Conservation (phyloP, 2,797 vertebrate genomes). For the Gouania willdenowi region DNA sequence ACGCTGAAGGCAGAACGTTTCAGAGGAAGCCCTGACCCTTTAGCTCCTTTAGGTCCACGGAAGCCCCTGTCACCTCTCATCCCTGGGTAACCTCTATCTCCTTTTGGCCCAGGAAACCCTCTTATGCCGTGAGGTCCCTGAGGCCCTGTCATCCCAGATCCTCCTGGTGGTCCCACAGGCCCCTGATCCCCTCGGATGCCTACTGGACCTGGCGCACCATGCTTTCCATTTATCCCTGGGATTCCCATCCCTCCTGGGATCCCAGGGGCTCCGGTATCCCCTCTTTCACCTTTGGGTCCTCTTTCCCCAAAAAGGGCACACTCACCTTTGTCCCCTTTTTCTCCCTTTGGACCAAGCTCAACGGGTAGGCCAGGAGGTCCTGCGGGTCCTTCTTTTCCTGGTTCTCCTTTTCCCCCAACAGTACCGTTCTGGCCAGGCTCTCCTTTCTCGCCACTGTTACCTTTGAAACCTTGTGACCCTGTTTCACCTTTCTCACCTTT, state of each 20-base stretch:
- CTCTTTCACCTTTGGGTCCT: constrained; percentile 82
- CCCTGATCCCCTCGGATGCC: constrained; percentile 83
- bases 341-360: constrained; percentile 83
- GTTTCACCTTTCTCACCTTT: constrained; percentile 86
- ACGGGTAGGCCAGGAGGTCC: constrained; percentile 77
- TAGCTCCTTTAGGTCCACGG: constrained; percentile 84
- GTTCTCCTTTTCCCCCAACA: constrained; percentile 86
- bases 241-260: constrained; percentile 84
- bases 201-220: constrained; percentile 75
- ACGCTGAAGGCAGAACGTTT: constrained; percentile 87
- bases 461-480: constrained; percentile 81
- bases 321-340: constrained; percentile 84
- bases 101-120: constrained; percentile 82
- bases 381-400: constrained; percentile 74
- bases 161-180: constrained; percentile 82
- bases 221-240: constrained; percentile 75
- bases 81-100: constrained; percentile 81
- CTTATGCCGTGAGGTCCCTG: constrained; percentile 78
- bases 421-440: constrained; percentile 84
- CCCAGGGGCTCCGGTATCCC: constrained; percentile 80
- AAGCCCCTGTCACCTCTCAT: constrained; percentile 83
- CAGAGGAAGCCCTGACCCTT: constrained; percentile 62
- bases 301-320: constrained; percentile 80
- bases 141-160: constrained; percentile 73
- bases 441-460: constrained; percentile 83